Percentiles rank a stretch among this genome's conserved stretches.
Evolutionary conservation across 2,888 invertebrate genomes (phyloP).

Genomic region (Nymphalis c-album): DNA sequence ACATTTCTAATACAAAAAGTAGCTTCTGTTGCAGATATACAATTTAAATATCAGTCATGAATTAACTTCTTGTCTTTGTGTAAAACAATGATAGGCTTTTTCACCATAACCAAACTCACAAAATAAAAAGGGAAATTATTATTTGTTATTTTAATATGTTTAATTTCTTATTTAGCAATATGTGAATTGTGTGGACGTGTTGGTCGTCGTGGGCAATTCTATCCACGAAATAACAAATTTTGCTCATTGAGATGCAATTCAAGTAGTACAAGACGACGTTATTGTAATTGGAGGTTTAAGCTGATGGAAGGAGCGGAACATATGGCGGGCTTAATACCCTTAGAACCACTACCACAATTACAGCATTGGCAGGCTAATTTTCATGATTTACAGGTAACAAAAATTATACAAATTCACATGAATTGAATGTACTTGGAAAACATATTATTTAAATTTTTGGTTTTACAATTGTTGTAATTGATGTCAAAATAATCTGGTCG

Average conservation of each 20-base stretch:
- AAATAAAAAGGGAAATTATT: background rate
- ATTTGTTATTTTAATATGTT: background rate
- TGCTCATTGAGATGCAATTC: constrained; percentile 69
- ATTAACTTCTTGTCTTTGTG: too few species aligned
- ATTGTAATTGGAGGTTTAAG: constrained; percentile 68
- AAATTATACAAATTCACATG: background rate
- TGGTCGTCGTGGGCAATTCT: constrained; percentile 69
- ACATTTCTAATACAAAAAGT: too few species aligned
- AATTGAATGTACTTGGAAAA: too few species aligned
- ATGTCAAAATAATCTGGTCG: background rate
- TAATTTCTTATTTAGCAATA: constrained; percentile 58
- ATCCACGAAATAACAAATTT: constrained; percentile 65
- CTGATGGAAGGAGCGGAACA: constrained; percentile 76
- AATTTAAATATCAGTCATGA: too few species aligned
- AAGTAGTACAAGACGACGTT: constrained; percentile 56
- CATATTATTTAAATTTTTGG: too few species aligned
- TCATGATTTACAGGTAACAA: constrained; percentile 65
- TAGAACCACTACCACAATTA: constrained; percentile 75
- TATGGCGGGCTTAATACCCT: constrained; percentile 74
- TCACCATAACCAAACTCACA: too few species aligned
- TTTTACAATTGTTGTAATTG: too few species aligned
- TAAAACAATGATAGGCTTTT: too few species aligned
- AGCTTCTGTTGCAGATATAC: too few species aligned
- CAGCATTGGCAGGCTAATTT: constrained; percentile 72
- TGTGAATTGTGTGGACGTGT: constrained; percentile 74